These are phyloP conservation scores for Centropristis striata DNA, from an alignment of 2,113 vertebrate genomes.

Conservation along the genomic window DNA sequence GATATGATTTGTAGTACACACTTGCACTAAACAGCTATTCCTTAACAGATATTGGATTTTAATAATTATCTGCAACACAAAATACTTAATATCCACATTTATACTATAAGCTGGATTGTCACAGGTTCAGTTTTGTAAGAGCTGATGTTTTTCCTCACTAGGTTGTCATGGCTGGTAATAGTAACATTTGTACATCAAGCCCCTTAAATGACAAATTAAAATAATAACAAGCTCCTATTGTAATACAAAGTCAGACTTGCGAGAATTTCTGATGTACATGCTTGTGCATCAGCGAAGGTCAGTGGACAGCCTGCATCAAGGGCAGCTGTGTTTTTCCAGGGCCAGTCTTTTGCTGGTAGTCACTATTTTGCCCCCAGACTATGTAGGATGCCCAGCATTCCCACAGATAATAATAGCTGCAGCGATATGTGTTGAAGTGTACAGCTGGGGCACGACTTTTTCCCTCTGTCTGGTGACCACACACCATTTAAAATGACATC, in stretches of 20 bases:
- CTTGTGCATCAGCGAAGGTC: slow-evolving; percentile 41
- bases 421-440: slow-evolving; percentile 56
- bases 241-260: background rate
- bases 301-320: slow-evolving; percentile 45
- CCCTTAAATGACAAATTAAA: background rate
- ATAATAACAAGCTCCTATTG: background rate
- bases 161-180: too few relatives aligned
- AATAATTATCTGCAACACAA: background rate
- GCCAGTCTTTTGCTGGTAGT: slow-evolving; percentile 64
- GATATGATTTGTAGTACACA: slow-evolving; percentile 32
- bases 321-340: slow-evolving; percentile 80
- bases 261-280: background rate
- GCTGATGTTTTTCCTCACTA: background rate
- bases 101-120: background rate
- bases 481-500: slow-evolving; percentile 34
- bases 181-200: background rate
- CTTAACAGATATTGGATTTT: background rate
- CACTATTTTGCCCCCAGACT: slow-evolving; percentile 67
- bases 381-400: slow-evolving; percentile 77
- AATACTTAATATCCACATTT: background rate
- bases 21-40: slow-evolving; percentile 1
- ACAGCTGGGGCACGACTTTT: slow-evolving; percentile 49
- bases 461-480: slow-evolving; percentile 40
- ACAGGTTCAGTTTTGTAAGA: background rate
- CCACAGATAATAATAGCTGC: slow-evolving; percentile 81